Percentiles rank a stretch among this genome's conserved stretches.
These are phyloP conservation scores for Anthoptus insignis DNA, from an alignment of 2,888 invertebrate genomes.

Conservation along the genomic window DNA sequence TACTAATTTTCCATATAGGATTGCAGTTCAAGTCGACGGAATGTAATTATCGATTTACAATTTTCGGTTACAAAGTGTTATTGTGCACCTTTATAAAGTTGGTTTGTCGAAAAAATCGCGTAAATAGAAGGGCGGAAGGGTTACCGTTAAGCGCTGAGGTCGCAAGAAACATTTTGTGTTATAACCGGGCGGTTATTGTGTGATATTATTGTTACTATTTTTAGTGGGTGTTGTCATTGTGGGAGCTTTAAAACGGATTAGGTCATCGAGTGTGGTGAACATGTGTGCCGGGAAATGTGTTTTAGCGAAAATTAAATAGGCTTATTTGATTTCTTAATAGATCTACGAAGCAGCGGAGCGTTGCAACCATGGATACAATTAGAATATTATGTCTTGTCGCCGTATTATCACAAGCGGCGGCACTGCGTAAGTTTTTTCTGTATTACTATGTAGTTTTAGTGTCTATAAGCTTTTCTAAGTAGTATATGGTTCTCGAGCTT, in stretches of 20 bases:
- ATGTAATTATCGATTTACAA: conserved; percentile 78
- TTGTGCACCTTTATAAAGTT: conserved; percentile 67
- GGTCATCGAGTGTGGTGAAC: conserved; percentile 83
- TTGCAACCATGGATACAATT: conserved; percentile 74
- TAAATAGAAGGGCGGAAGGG: conserved; percentile 54
- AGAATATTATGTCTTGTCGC: conserved; percentile 73
- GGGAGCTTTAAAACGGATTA: conserved; percentile 81
- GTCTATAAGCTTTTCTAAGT: conserved; percentile 20
- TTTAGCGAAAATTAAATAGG: conserved; percentile 66
- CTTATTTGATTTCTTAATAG: conserved; percentile 80
- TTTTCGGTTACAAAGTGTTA: conserved; percentile 66
- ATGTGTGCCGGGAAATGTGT: conserved; percentile 82
- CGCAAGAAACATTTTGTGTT: conserved; percentile 62
- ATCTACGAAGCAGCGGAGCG: conserved; percentile 69
- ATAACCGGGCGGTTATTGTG: conserved; percentile 61
- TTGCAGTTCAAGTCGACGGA: conserved; percentile 48
- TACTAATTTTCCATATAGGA: background rate
- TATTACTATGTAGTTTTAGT: conserved; percentile 16
- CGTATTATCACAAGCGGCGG: conserved; percentile 71
- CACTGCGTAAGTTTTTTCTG: conserved; percentile 73
- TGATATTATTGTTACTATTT: conserved; percentile 86
- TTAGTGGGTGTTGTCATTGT: conserved; percentile 88
- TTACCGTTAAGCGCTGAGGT: conserved; percentile 52
- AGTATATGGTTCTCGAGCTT: conserved; percentile 40
- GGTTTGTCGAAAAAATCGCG: conserved; percentile 58